Conservation (phyloP, 2,797 vertebrate species). For the Parambassis ranga region DNA sequence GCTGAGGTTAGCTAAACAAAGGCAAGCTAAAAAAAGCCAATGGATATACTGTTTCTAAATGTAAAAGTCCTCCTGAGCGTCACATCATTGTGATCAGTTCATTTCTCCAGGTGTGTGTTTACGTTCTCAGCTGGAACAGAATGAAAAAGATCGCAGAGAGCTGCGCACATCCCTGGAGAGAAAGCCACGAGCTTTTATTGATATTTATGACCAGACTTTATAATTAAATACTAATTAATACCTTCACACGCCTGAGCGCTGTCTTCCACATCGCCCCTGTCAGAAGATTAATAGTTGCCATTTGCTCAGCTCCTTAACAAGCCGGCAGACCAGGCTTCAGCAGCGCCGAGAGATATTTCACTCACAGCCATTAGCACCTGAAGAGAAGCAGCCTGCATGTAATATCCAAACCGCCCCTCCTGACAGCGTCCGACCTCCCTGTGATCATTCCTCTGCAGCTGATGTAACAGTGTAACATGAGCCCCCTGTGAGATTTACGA, state of each 20-base stretch:
- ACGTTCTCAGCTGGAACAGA: background rate
- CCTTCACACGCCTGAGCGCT: slow-evolving; percentile 76
- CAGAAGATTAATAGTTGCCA: slow-evolving; percentile 85
- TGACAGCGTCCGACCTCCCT: slow-evolving; percentile 38
- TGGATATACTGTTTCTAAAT: too few species aligned
- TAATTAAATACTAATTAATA: slow-evolving; percentile 93
- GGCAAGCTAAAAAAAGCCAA: too few species aligned
- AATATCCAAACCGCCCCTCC: slow-evolving; percentile 21
- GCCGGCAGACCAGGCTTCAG: slow-evolving; percentile 78
- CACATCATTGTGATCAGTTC: background rate
- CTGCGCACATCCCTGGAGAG: too few species aligned
- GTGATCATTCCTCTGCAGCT: slow-evolving; percentile 62
- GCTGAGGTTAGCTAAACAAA: too few species aligned
- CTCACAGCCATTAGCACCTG: slow-evolving; percentile 71
- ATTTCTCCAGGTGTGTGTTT: too few species aligned
- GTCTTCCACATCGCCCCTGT: slow-evolving; percentile 81
- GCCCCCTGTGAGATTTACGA: slow-evolving; percentile 81
- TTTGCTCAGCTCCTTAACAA: slow-evolving; percentile 27
- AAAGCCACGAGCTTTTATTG: too few species aligned
- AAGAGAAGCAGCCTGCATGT: slow-evolving; percentile 75
- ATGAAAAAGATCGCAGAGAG: too few species aligned
- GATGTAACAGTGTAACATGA: slow-evolving; percentile 58
- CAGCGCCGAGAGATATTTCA: slow-evolving; percentile 66
- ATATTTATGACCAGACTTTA: slow-evolving; percentile 86
- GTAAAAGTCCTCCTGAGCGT: too few species aligned